Conservation (phyloP, 2,888 invertebrate species). For the Drosophila anceps region DNA sequence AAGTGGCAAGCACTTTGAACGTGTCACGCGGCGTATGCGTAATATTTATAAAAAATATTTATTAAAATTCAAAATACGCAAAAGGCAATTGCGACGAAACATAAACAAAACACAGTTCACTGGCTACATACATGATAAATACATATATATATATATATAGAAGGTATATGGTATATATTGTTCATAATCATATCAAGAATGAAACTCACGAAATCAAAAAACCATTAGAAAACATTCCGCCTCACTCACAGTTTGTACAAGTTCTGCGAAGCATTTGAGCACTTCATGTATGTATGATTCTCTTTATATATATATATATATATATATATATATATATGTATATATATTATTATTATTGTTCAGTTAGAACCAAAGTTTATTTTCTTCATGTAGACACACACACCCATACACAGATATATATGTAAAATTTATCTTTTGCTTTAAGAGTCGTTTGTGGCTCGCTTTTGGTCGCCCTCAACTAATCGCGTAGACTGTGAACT, state of each 20-base stretch:
- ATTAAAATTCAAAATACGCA: conserved; percentile 2
- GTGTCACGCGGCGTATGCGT: conserved; percentile 63
- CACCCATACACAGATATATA: no score
- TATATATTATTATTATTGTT: neutral
- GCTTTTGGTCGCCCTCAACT: conserved; percentile 31
- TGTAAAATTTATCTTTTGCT: conserved; percentile 6
- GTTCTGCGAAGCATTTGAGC: conserved; percentile 8
- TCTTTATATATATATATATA: neutral
- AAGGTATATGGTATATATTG: neutral
- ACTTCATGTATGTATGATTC: neutral
- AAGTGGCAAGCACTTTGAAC: neutral
- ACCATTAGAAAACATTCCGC: conserved; percentile 13
- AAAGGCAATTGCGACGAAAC: neutral
- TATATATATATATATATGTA: no score
- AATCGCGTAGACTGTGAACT: conserved; percentile 37
- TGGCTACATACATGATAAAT: no score
- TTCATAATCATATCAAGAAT: conserved; percentile 8
- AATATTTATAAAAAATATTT: conserved; percentile 21
- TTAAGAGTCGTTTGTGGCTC: conserved; percentile 6
- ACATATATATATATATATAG: neutral
- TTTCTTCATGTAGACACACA: neutral
- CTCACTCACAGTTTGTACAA: conserved; percentile 18
- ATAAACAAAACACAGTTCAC: neutral
- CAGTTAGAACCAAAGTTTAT: conserved; percentile 5
- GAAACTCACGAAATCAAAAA: conserved; percentile 20